A percentile compares a stretch with the other conserved stretches of the same genome.
Evolutionary conservation across 2,888 invertebrate genomes (phyloP).

Genomic region (Caenorhabditis drosophilae): DNA sequence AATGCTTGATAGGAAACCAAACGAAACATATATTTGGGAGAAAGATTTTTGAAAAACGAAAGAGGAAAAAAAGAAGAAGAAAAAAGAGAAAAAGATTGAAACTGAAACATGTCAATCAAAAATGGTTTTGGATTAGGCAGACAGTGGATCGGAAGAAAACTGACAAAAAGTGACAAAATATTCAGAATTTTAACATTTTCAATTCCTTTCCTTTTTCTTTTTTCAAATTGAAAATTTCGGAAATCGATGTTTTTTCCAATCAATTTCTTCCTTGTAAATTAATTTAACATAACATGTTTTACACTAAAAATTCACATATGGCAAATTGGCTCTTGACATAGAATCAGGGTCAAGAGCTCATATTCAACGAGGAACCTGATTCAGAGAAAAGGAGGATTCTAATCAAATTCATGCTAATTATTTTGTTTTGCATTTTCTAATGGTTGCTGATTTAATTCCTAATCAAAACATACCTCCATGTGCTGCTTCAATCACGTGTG

Average conservation of each 20-base stretch:
- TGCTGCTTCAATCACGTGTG: conserved; percentile 32
- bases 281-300: no score
- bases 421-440: no score
- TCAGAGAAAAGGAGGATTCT: conserved; percentile 2
- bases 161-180: no score
- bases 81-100: conserved; percentile 14
- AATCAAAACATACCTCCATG: conserved; percentile 44
- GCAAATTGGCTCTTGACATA: conserved; percentile 53
- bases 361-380: conserved; percentile 18
- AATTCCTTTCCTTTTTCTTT: no score
- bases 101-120: conserved; percentile 43
- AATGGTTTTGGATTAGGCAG: conserved; percentile 22
- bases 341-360: conserved; percentile 43
- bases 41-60: conserved; percentile 13
- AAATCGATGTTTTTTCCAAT: no score
- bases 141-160: no score
- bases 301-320: conserved; percentile 41
- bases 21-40: no score
- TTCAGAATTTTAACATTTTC: no score
- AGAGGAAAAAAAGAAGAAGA: neutral
- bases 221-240: no score
- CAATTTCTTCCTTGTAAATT: no score
- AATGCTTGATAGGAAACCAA: no score
- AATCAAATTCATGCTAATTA: conserved; percentile 26
- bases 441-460: no score